Percentiles rank a stretch among this genome's conserved stretches.
These are phyloP conservation scores for fruit fly (Drosophila melanogaster) DNA, from an alignment of 1,140 invertebrate species.

Conservation along the genomic window DNA sequence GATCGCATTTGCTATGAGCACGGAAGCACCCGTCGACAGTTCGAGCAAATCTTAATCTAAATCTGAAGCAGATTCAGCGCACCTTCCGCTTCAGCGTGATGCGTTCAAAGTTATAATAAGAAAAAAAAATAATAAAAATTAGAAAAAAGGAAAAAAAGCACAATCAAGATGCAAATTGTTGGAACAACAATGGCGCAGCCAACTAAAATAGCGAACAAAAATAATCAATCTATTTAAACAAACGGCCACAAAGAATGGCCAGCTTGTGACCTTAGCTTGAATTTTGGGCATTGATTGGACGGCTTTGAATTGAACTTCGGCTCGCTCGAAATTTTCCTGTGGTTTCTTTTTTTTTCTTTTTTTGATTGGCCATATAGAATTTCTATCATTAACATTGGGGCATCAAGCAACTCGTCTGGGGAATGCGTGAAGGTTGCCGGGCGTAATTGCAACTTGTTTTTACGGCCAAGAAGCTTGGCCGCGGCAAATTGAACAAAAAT, in stretches of 20 bases:
- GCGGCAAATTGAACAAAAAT: constrained; percentile 27
- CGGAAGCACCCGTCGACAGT: constrained; percentile 50
- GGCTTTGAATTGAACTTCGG: constrained; percentile 31
- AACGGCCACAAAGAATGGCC: constrained; percentile 53
- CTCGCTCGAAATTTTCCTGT: constrained; percentile 38
- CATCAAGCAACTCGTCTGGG: constrained; percentile 46
- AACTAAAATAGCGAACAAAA: constrained; percentile 50
- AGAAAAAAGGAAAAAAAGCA: constrained; percentile 22
- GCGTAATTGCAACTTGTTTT: constrained; percentile 63
- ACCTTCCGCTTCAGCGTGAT: constrained; percentile 68
- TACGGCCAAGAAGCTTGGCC: constrained; percentile 37
- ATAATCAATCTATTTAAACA: constrained; percentile 78
- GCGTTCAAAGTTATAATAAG: constrained; percentile 25
- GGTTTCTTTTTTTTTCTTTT: constrained; percentile 39
- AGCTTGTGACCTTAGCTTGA: constrained; percentile 68
- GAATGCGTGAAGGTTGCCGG: constrained; percentile 76
- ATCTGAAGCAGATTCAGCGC: constrained; percentile 31
- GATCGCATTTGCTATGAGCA: constrained; percentile 40
- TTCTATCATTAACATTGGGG: constrained; percentile 66
- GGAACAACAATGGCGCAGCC: constrained; percentile 62
- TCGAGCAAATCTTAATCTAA: constrained; percentile 29
- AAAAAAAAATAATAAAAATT: constrained; percentile 32
- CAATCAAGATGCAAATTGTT: constrained; percentile 79
- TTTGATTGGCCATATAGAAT: constrained; percentile 58
- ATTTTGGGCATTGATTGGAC: constrained; percentile 56